These are phyloP conservation scores for human DNA, from an alignment of 2,113 vertebrate species.

Conservation along the genomic window DNA sequence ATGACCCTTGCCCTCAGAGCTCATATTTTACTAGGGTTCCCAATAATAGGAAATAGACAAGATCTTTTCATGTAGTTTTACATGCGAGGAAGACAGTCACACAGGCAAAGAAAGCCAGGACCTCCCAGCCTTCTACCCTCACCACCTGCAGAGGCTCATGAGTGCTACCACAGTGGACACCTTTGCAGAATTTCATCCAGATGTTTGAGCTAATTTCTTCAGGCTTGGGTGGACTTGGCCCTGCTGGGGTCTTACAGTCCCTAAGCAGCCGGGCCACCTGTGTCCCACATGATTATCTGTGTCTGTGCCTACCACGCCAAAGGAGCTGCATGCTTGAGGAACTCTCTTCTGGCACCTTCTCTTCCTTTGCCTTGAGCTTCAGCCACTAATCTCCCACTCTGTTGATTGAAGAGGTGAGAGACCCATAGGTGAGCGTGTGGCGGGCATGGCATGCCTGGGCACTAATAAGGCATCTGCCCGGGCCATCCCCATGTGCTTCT, in stretches of 20 bases:
- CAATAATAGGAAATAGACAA: background rate
- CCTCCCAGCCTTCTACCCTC: background rate
- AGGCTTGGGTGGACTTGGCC: background rate
- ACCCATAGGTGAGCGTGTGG: too few species aligned
- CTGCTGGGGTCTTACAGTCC: background rate
- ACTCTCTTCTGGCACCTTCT: background rate
- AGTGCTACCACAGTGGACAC: accelerated
- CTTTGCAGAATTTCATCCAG: accelerated
- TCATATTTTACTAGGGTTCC: background rate
- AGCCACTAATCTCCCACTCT: background rate
- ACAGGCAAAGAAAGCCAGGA: background rate
- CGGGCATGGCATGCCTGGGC: background rate
- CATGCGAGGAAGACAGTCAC: background rate
- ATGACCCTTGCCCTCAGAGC: background rate
- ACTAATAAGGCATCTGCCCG: background rate
- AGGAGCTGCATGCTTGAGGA: background rate
- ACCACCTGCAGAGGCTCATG: background rate
- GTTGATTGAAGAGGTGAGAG: background rate
- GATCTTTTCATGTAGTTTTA: background rate
- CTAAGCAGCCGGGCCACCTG: background rate
- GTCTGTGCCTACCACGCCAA: accelerated
- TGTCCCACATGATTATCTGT: background rate
- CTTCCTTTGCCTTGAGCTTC: background rate
- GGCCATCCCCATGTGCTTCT: too few species aligned
- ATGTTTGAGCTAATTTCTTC: too few species aligned